Base-by-base conservation (phyloP, 2,888 invertebrate genomes). In the Monopis laevigella region DNA sequence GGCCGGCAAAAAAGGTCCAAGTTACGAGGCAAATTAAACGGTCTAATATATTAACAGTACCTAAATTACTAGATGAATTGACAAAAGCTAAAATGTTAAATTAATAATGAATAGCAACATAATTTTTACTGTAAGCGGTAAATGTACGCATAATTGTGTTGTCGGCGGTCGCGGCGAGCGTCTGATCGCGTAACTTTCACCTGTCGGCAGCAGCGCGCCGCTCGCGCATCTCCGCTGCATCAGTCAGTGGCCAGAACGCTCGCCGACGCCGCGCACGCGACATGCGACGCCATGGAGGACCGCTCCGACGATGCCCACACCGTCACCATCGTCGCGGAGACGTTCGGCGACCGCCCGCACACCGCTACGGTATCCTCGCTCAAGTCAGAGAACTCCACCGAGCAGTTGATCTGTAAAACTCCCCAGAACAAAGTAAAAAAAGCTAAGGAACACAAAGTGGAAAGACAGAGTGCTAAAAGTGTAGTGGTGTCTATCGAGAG, bases 381-480 rank as follows among this genome's bases (percentile, higher is more conserved):
- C 43, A 75, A 80, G 47, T 81, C 81, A 6, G 74, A 82, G 54
- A 73, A 80, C 57, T 85, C 85, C 14, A 84, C 84, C 2, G 84
- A 85, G 51, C 83, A 82, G 46, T 51, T 86, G 30, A 85, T 86
- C 43, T 82, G 82, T 52, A 84, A 84, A 52, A 70, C 80, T 1
- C 84, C 84, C 8, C 75, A 68, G 48, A 65, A 67, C 40, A 57
- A 58, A 41, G 46, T 45, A 39, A 55, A 49, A 8, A 62, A 60
- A 35, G 58, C 54, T 42, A 52, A 51, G 41, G 53, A 55, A 41
- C 64, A 67, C 49, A 65, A 63, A 48, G 64, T 59, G 46, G 58
- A 59, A 47, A 75, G 73, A 62, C 70, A 70, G 38, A 66, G 70
- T 51, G 68, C 69, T 30, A 72, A 70, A 56, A 77, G 73, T 62